Base-by-base conservation (phyloP, 2,888 invertebrate genomes). In the Drosophila leonis region DNA sequence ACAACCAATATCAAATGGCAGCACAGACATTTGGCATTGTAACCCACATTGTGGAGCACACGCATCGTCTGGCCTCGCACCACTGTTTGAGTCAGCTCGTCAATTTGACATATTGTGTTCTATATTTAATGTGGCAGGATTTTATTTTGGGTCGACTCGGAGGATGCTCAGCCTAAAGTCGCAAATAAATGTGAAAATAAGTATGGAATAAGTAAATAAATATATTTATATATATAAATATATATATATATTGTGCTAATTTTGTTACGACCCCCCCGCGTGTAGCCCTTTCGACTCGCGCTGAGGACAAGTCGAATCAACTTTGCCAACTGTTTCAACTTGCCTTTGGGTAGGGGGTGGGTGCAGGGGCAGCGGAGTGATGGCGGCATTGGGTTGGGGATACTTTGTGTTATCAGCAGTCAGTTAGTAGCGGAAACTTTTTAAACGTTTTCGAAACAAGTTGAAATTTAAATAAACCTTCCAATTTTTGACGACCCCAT, bases 391-490 rank as follows among this genome's bases (percentile, higher is more conserved):
- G 64, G 61, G 74, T 10, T 48, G 66, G 68, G 64, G 54, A 77
- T 82, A 75, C 80, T 83, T 79, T 82, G 82, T 85, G 83, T 84
- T 84, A 84, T 84, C 84, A 83, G 84, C 88, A 84, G 84, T 88
- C 84, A 88, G 84, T 84, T 84, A 88, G 88, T 80, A 88, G 88
- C 88, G 86, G 61, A 85, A 84, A 84, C 84, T 84, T 84, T 84
- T 84, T 84, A 84, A 84, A 84, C 84, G 84, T 88, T 84, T 84
- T 88, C 88, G 84, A 84, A 84, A 84, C 88, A 84, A 84, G 88
- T 88, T 88, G 71, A 84, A 84, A 84, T 84, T 88, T 84, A 84
- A 84, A 84, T 84, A 84, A 84, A 84, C 84, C 88, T 88, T 81
- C 83, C 83, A 79, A 88, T 85, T 84, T 84, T 88, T 88, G 84